A percentile compares a stretch with the other conserved stretches of the same genome.
These are phyloP conservation scores for Drosophila algonquin DNA, from an alignment of 2,888 invertebrate species.

Conservation along the genomic window DNA sequence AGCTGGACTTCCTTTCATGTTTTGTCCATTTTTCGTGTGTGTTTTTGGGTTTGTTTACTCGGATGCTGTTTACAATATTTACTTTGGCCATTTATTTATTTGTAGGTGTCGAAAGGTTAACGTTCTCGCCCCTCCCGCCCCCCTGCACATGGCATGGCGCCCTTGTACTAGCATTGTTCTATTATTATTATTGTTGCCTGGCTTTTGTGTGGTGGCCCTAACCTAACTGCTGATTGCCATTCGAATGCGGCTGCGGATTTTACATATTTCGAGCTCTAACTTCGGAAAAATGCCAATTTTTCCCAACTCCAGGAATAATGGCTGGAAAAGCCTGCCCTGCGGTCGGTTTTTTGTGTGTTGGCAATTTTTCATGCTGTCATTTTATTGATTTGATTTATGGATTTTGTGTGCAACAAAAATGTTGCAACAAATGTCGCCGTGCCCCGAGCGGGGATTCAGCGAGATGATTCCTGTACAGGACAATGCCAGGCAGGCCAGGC, in stretches of 20 bases:
- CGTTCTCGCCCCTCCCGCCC: slow-evolving; percentile 28
- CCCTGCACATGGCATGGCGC: slow-evolving; percentile 34
- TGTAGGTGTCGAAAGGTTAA: slow-evolving; percentile 69
- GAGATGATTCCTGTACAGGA: not conserved
- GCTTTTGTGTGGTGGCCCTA: slow-evolving; percentile 30
- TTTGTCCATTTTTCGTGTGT: slow-evolving; percentile 1
- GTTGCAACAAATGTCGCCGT: slow-evolving; percentile 51
- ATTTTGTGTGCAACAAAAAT: slow-evolving; percentile 56
- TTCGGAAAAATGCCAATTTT: slow-evolving; percentile 15
- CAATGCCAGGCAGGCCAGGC: slow-evolving; percentile 2
- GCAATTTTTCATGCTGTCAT: slow-evolving; percentile 69
- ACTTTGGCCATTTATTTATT: slow-evolving; percentile 66
- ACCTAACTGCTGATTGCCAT: slow-evolving; percentile 47
- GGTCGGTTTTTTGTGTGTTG: slow-evolving; percentile 57
- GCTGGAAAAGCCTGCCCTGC: slow-evolving; percentile 45
- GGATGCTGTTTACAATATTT: slow-evolving; percentile 53
- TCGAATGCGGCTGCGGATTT: slow-evolving; percentile 46
- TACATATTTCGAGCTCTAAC: slow-evolving; percentile 1
- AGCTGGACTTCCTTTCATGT: not conserved
- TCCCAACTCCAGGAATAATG: slow-evolving; percentile 53
- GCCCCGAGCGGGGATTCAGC: slow-evolving; percentile 14
- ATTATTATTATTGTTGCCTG: slow-evolving; percentile 46
- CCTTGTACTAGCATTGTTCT: slow-evolving; percentile 21
- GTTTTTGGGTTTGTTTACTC: slow-evolving; percentile 32
- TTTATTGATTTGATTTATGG: slow-evolving; percentile 73